These are phyloP conservation scores for Polydrusus pterygomalis DNA, from an alignment of 2,888 invertebrate genomes.

Conservation along the genomic window DNA sequence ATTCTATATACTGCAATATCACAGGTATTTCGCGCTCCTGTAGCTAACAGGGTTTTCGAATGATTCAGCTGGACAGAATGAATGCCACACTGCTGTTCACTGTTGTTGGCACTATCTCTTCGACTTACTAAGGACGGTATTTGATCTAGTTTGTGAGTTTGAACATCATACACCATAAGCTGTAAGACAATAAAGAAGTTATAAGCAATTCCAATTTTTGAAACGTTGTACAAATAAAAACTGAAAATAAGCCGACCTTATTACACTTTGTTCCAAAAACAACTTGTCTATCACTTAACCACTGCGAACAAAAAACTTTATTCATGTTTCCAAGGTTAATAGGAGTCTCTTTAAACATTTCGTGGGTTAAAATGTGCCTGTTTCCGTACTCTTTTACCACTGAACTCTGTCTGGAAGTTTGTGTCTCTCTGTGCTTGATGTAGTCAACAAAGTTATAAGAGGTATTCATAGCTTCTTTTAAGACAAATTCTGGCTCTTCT, in stretches of 20 bases:
- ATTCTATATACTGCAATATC: slow-evolving; percentile 93
- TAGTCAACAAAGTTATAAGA: slow-evolving; percentile 92
- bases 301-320: slow-evolving; percentile 96
- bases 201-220: too few species aligned
- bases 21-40: slow-evolving; percentile 93
- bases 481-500: slow-evolving; percentile 84
- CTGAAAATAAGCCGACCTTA: slow-evolving; percentile 77
- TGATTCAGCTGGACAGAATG: slow-evolving; percentile 97
- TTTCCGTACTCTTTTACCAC: slow-evolving; percentile 88
- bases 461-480: slow-evolving; percentile 83
- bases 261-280: slow-evolving; percentile 98
- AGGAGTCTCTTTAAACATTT: slow-evolving; percentile 90
- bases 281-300: slow-evolving; percentile 95
- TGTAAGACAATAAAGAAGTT: slow-evolving; percentile 67
- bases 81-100: slow-evolving; percentile 88
- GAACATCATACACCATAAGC: slow-evolving; percentile 94
- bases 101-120: slow-evolving; percentile 72
- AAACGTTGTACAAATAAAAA: slow-evolving; percentile 9
- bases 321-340: slow-evolving; percentile 90
- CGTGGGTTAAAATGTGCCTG: slow-evolving; percentile 91
- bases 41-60: slow-evolving; percentile 90
- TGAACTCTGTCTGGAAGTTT: slow-evolving; percentile 80
- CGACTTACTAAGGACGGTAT: slow-evolving; percentile 89
- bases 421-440: slow-evolving; percentile 85
- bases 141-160: slow-evolving; percentile 88